Evolutionary conservation across 2,888 invertebrate species (phyloP), one percentile per base, ranked within the genome.

Genomic region (Mycogona germanica): DNA sequence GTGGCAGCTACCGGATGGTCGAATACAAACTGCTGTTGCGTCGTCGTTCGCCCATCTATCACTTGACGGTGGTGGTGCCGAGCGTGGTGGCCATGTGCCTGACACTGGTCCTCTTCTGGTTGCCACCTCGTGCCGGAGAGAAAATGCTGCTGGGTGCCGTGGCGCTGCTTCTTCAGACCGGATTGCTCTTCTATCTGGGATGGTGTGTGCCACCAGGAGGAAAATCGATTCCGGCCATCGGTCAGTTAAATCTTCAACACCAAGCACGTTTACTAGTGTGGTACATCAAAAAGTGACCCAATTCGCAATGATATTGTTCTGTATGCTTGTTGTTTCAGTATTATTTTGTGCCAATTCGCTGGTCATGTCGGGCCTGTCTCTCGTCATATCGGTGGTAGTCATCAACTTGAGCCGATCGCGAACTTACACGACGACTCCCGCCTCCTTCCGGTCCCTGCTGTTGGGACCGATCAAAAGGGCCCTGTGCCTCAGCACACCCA

Each of bases 101-200:
- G 62, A 78, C 77, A 1, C 67, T 82, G 42, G 67, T 76, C 17
- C 72, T 73, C 2, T 82, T 82, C 65, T 79, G 79, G 78, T 62
- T 82, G 45, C 80, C 81, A 1, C 78, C 81, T 0, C 76, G 78
- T 61, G 76, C 79, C 60, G 78, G 78, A 17, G 81, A 81, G 65
- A 81, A 81, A 66, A 72, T 81, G n/a, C 57, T 60, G 3, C 40
- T 64, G 19, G 78, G 77, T 60, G 77, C 77, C 6, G 71, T 76
- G 50, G 76, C 76, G 7, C 73, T 78, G 14, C 64, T 81, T 1
- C 72, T 81, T 45, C 76, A 78, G 38, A 73, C 75, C n/a, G 67
- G 78, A 19, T 78, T 78, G 62, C 72, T 82, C 53, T 70, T 80
- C 63, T 81, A 78, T 65, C 79, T 81, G 63, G 74, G 77, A 23